Base-by-base conservation (phyloP, 1,140 invertebrate species). In the Callitettix versicolor region DNA sequence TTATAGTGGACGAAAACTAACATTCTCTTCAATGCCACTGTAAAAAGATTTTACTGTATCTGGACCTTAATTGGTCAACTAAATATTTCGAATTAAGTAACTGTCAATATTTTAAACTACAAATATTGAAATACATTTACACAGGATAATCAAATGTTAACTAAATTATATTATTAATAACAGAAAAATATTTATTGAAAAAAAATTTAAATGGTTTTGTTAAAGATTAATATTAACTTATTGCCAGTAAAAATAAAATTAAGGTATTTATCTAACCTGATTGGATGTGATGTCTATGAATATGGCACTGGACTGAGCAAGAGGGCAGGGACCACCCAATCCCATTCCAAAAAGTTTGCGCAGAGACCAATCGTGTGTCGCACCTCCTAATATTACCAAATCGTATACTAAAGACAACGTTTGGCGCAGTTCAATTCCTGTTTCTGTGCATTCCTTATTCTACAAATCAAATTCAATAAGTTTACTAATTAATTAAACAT, bases 391-490 rank as follows among this genome's bases (percentile, higher is more conserved):
- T 48, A 84, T 75, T 46, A 79, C 76, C 18, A 81, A 78, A 71
- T 95, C 90, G 73, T 92, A 91, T 6, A 95, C 86, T 51, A 95
- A 74, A 43, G 88, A 84, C 33, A 95, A 80, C 22, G 86, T 85
- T 68, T 93, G 88, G 48, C 79, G 82, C 7, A 95, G 72, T 70
- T 95, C 89, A 46, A 92, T 66, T 11, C 79, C 76, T 42, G 78
- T 72, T 55, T 72, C 69, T 12, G 70, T 74, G 66, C 91, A 95
- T 21, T 73, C 70, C 58, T 67, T 55, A 51, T 75, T 68, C 62
- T 78, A 75, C 71, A 1, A 65, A 58, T 60, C 24, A 62, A 46
- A 57, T 54, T 57, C 21, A 51, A 52, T 40, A 44, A 56, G 12
- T 9, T 20, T 36, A 36, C 34, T 36, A 36, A 36, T 9, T 36